These are phyloP conservation scores for Scylla paramamosain DNA, from an alignment of 1,140 invertebrate species.

Conservation along the genomic window DNA sequence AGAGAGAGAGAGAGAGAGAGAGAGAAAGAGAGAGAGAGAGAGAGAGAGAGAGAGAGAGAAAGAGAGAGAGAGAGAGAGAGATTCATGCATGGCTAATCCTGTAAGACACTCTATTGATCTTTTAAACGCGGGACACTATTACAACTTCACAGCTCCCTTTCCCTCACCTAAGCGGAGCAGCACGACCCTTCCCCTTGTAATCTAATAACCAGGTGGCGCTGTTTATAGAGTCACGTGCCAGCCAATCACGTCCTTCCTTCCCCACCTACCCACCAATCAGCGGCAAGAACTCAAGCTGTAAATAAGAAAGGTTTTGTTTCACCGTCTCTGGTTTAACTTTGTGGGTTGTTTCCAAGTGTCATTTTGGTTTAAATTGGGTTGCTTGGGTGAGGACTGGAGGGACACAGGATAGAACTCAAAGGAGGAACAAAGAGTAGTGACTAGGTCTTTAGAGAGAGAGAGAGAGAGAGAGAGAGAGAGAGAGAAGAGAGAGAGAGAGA, in stretches of 20 bases:
- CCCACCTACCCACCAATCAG: neutral
- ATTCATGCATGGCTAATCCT: neutral
- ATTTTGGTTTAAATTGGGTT: neutral
- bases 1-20: slow-evolving; percentile 16
- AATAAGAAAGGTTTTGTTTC: slow-evolving; percentile 26
- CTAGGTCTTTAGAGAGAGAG: too few species aligned
- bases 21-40: neutral
- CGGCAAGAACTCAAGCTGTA: neutral
- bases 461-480: neutral
- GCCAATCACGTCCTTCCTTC: slow-evolving; percentile 10
- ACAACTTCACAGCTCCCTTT: too few species aligned
- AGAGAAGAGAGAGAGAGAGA: neutral
- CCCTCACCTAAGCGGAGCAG: neutral
- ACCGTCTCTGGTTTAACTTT: neutral
- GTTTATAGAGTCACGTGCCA: slow-evolving; percentile 21
- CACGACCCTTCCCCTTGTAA: neutral
- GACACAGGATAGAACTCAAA: neutral
- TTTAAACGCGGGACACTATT: too few species aligned
- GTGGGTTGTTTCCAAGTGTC: neutral
- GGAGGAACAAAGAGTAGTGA: neutral
- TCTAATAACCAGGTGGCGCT: slow-evolving; percentile 24
- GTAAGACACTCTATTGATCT: too few species aligned
- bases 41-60: slow-evolving; percentile 55
- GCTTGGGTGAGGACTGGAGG: neutral
- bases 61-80: slow-evolving; percentile 59